Evolutionary conservation across 2,113 vertebrate genomes (phyloP).

Genomic region (Dascyllus trimaculatus): DNA sequence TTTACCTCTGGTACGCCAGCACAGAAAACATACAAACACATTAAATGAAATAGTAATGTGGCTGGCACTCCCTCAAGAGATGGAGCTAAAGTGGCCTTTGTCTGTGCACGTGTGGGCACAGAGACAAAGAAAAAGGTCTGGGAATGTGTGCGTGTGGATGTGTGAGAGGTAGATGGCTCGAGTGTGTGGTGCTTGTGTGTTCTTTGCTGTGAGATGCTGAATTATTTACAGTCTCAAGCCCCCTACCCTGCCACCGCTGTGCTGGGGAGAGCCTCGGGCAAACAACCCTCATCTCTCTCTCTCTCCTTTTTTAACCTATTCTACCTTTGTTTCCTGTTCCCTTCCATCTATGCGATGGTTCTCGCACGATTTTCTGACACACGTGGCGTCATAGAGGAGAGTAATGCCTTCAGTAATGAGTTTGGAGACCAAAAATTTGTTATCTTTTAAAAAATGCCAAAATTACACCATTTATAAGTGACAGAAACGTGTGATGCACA

Average conservation of each 20-base stretch:
- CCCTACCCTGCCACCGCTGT: constrained; percentile 49
- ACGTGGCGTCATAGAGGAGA: neutral
- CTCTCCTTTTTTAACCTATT: constrained; percentile 6
- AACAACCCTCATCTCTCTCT: constrained; percentile 32
- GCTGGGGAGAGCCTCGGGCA: constrained; percentile 55
- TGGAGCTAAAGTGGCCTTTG: constrained; percentile 31
- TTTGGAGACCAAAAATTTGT: too few relatives aligned
- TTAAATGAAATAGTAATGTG: constrained; percentile 32
- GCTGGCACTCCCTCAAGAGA: constrained; percentile 6
- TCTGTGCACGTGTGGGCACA: neutral
- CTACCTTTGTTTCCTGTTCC: constrained; percentile 30
- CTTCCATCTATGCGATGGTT: neutral
- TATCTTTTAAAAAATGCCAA: too few relatives aligned
- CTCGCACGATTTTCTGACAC: neutral
- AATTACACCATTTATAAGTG: too few relatives aligned
- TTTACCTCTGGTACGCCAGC: neutral
- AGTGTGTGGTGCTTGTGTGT: constrained; percentile 36
- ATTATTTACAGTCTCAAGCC: constrained; percentile 75
- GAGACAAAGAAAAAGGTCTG: constrained; percentile 23
- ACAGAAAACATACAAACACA: constrained; percentile 26
- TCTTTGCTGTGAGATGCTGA: constrained; percentile 49
- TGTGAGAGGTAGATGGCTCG: neutral
- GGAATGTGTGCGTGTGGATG: constrained; percentile 23
- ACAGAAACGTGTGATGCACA: too few relatives aligned
- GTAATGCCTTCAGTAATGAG: neutral